Base-by-base conservation (phyloP, 1,140 invertebrate genomes). In the Oryzaephilus surinamensis region DNA sequence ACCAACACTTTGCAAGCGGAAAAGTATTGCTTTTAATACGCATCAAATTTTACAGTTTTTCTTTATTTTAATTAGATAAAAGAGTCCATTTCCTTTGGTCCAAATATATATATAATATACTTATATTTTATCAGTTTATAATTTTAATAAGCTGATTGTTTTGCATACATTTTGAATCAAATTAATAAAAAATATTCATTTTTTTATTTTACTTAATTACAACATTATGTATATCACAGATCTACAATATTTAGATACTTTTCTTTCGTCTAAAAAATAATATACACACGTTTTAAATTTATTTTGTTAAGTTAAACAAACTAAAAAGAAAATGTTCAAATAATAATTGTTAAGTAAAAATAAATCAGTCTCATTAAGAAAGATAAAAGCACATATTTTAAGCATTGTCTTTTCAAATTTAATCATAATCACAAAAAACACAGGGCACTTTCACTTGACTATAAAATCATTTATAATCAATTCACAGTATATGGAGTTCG, bases 181-280 rank as follows among this genome's bases (percentile, higher is more conserved):
- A 52, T 41, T 48, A 56, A 37, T 38, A 46, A 50, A 53, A 53
- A 50, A 47, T 40, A 44, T 44, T 41, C 19, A 33, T 37, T 48
- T 48, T 45, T 45, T 46, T 33, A 30, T 38, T 15, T 38, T 38
- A 13, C 32, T 40, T 40, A 40, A 33, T 46, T 41, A 50, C 31
- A 41, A 48, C 47, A 50, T 57, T 57, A 57, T 53, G 43, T 55
- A 60, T 62, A 62, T 62, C 60, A 62, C 60, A 62, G 60, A 58
- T 52, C 60, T 62, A 62, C 60, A 59, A 57, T 55, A 55, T 60
- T 58, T 52, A 50, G 41, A 53, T 43, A 29, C 27, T 29, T 32
- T 40, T 26, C 38, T 21, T 21, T 21, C 20, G n/a, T n/a, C n/a
- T n/a, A n/a, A n/a, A n/a, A n/a, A n/a, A n/a, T n/a, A n/a, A n/a